A percentile compares a stretch with the other conserved stretches of the same genome.
These are phyloP conservation scores for Rhincodon typus DNA, from an alignment of 2,797 vertebrate genomes.

Conservation along the genomic window DNA sequence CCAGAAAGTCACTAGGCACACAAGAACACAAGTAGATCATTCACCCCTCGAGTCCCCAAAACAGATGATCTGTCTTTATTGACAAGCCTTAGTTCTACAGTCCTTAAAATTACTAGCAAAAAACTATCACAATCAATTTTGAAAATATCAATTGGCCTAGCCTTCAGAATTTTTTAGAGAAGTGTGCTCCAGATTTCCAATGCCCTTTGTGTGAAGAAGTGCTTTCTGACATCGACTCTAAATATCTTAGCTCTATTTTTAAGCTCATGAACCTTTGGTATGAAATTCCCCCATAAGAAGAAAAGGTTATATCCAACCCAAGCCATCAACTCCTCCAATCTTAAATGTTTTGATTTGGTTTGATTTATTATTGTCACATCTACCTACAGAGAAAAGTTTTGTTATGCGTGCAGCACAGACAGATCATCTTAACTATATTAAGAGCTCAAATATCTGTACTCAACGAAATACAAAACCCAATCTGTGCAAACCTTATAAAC, in stretches of 20 bases:
- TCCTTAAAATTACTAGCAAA: background rate
- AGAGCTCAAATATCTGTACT: no score
- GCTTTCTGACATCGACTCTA: background rate
- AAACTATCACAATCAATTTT: background rate
- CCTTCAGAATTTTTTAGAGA: background rate
- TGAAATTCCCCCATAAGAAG: background rate
- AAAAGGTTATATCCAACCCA: background rate
- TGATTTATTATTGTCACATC: no score
- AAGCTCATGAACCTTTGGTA: background rate
- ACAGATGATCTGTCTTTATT: background rate
- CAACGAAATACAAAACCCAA: no score
- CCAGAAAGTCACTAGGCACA: background rate
- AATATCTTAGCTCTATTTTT: background rate
- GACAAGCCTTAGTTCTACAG: background rate
- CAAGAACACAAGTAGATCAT: background rate
- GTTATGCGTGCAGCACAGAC: no score
- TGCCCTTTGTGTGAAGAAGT: background rate
- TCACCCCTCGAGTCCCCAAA: background rate
- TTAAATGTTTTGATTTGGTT: no score
- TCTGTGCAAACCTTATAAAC: no score
- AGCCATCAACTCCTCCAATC: no score
- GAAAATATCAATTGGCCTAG: background rate
- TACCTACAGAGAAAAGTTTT: no score
- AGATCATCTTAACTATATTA: no score
- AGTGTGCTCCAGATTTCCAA: background rate